Evolutionary conservation across 2,113 vertebrate genomes (phyloP), one percentile per base, ranked within the genome.

Genomic region (Anarhynchus alexandrinus): DNA sequence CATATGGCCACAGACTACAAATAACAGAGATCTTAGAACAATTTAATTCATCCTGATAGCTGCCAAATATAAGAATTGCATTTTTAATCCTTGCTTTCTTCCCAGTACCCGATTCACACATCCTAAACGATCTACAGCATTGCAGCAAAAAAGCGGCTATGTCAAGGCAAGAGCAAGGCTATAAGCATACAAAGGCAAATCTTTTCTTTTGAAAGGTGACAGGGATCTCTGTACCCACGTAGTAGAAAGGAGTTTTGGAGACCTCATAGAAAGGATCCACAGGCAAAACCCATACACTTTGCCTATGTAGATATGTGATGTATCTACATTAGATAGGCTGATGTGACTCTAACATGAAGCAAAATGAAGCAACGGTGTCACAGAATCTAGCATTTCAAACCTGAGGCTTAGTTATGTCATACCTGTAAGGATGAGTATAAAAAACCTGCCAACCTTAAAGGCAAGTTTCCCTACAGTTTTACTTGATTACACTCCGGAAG

Each of bases 61-160:
- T 82, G 65, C 16, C 70, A 62, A 94, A 79, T 54, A 4, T 2
- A 76, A 65, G 25, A 93, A 89, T 2, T 54, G 34, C 52, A 79
- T 57, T 93, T 91, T 82, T 34, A 89, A 85, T 43, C 89, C 66
- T 89, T 93, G 65, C 36, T 91, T 87, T 82, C 58, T 40, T 71
- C 61, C 26, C 18, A 42, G 27, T 32, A 74, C 14, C 5, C 0
- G 0, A 43, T 52, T 93, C 30, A 67, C 25, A n/a, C 1, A 2
- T 21, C 74, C 36, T 15, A 85, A 94, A 65, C 0, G 0, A 93
- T n/a, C 27, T 49, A 77, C 40, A 82, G 74, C 49, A 82, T 0
- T 66, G 82, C 58, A 86, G 89, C 20, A 89, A 81, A 92, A 94
- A 62, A 15, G 42, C 88, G 92, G 51, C 51, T 66, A 58, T 3